Evolutionary conservation across 2,797 vertebrate species (phyloP).

Genomic region (Pogonophryne albipinna): DNA sequence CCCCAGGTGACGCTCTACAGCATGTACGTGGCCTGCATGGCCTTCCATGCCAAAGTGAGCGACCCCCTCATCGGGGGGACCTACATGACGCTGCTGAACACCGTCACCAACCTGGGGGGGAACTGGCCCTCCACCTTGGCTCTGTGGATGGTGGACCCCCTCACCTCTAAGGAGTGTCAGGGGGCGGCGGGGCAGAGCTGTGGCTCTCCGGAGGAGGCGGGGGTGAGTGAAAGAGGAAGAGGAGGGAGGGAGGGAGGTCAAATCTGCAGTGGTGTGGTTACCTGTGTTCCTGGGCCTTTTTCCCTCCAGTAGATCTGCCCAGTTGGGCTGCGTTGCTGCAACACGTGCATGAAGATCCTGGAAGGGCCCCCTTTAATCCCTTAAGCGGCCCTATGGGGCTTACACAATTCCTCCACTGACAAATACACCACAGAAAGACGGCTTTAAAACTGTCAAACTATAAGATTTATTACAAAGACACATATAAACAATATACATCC

Average conservation of each 20-base stretch:
- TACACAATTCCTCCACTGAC: no score
- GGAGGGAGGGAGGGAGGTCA: background rate
- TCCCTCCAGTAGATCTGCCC: no score
- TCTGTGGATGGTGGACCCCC: conserved; percentile 96
- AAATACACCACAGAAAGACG: no score
- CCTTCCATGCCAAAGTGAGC: conserved; percentile 98
- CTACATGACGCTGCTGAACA: conserved; percentile 98
- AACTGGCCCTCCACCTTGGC: conserved; percentile 98
- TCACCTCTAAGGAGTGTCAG: conserved; percentile 92
- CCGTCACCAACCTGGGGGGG: conserved; percentile 95
- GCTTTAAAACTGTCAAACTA: no score
- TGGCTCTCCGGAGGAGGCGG: conserved; percentile 81
- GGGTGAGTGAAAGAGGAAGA: conserved; percentile 81
- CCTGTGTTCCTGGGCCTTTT: no score
- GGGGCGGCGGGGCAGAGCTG: conserved; percentile 89
- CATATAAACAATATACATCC: no score
- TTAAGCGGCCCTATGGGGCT: no score
- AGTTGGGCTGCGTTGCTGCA: no score
- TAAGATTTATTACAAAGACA: no score
- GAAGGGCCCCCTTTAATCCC: no score
- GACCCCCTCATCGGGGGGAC: conserved; percentile 98
- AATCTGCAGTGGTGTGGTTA: background rate
- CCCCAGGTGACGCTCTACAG: conserved; percentile 93
- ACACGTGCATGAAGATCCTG: no score
- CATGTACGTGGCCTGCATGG: conserved; percentile 99